Percentiles rank a stretch among this genome's conserved stretches.
These are phyloP conservation scores for Vipera ursinii DNA, from an alignment of 2,797 vertebrate species.

Conservation along the genomic window DNA sequence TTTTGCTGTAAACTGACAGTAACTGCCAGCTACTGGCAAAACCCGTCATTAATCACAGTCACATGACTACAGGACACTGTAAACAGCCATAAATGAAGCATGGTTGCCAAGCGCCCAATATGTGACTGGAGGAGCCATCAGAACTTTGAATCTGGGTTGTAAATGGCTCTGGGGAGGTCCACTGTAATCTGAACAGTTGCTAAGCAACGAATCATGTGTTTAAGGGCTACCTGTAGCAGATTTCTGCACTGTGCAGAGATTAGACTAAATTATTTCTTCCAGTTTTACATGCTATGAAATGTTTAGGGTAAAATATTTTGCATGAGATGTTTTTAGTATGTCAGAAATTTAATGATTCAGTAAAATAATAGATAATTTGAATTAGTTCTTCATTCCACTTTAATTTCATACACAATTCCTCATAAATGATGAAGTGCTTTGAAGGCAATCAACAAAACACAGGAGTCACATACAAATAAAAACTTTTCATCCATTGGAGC, in stretches of 20 bases:
- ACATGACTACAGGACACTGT: background rate
- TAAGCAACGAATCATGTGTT: background rate
- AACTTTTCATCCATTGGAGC: background rate
- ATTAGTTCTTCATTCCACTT: background rate
- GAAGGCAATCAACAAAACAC: background rate
- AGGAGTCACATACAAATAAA: background rate
- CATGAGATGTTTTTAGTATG: background rate
- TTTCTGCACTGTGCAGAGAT: background rate
- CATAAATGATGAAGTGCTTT: background rate
- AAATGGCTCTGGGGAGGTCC: background rate
- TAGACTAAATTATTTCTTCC: background rate
- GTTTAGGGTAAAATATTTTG: background rate
- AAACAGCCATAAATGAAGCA: background rate
- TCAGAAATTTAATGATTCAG: background rate
- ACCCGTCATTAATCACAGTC: background rate
- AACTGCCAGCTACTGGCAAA: background rate
- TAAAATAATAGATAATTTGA: background rate
- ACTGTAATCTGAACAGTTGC: background rate
- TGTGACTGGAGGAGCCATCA: background rate
- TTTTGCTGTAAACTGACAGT: background rate
- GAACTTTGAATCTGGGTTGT: background rate
- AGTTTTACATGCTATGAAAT: background rate
- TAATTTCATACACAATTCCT: background rate
- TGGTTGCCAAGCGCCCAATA: background rate
- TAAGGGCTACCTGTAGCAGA: background rate